phyloP scores from a whole-genome alignment of 2,797 vertebrate genomes.

The Microctenopoma stevenorrisi region DNA sequence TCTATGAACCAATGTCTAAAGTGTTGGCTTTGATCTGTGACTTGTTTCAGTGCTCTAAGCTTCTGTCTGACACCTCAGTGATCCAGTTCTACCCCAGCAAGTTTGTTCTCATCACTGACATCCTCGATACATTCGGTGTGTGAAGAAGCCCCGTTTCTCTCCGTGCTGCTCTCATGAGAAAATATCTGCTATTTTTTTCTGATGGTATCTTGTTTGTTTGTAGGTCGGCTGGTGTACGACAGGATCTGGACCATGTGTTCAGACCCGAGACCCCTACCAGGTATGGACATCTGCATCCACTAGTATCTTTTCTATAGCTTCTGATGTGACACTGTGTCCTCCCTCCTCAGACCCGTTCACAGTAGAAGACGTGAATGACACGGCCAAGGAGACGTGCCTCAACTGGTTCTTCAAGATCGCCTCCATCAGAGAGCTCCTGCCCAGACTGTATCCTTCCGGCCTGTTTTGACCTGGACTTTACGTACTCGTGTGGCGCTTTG shows the following conservation, averaged over 20 bases:
- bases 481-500: no score
- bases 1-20: no score
- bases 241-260: slow-evolving; percentile 95
- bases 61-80: slow-evolving; percentile 95
- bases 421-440: slow-evolving; percentile 97
- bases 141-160: neutral
- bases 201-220: slow-evolving; percentile 8
- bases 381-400: slow-evolving; percentile 96
- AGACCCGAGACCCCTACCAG: slow-evolving; percentile 84
- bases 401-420: slow-evolving; percentile 99
- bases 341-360: slow-evolving; percentile 87
- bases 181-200: neutral
- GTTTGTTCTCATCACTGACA: slow-evolving; percentile 98
- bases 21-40: neutral
- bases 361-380: slow-evolving; percentile 92
- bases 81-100: slow-evolving; percentile 99
- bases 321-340: neutral
- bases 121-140: slow-evolving; percentile 97
- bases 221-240: slow-evolving; percentile 96
- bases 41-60: slow-evolving; percentile 92
- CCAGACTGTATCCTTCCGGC: slow-evolving; percentile 91
- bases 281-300: slow-evolving; percentile 64
- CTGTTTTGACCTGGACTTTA: no score
- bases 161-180: neutral
- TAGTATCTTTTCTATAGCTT: neutral